These are phyloP conservation scores for Ellobium chinense DNA, from an alignment of 2,888 invertebrate genomes.

Conservation along the genomic window DNA sequence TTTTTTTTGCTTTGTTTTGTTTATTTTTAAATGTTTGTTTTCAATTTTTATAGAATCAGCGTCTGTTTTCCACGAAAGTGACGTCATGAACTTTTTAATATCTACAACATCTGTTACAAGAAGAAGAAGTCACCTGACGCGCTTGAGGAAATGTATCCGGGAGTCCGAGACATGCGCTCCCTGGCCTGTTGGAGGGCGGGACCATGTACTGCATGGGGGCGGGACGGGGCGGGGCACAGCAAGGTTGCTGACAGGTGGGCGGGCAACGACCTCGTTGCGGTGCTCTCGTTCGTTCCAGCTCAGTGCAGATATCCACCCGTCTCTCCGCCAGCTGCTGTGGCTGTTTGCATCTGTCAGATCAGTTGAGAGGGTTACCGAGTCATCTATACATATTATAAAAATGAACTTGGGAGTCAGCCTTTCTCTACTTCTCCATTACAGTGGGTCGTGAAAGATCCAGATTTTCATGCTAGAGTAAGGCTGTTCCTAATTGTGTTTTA, in stretches of 20 bases:
- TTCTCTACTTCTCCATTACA: too few species aligned
- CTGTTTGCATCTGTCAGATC: neutral
- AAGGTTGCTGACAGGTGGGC: neutral
- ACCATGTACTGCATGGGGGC: neutral
- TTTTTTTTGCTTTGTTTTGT: too few species aligned
- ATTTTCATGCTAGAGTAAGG: too few species aligned
- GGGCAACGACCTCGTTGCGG: neutral
- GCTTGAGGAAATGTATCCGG: neutral
- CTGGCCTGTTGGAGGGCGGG: neutral
- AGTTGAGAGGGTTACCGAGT: neutral
- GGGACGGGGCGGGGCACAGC: neutral
- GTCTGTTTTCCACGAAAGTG: too few species aligned
- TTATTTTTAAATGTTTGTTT: too few species aligned
- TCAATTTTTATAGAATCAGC: too few species aligned
- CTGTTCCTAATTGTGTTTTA: too few species aligned
- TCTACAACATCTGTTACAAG: neutral
- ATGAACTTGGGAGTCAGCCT: too few species aligned
- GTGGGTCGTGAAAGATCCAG: too few species aligned
- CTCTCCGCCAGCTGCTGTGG: conserved; percentile 1
- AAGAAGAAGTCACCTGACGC: neutral
- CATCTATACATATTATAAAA: neutral
- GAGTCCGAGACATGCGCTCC: neutral
- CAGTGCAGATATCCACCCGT: conserved; percentile 4
- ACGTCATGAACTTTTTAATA: too few species aligned
- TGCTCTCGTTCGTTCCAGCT: neutral